Conservation (phyloP, 2,888 invertebrate genomes). For the Trissoscelio sp. region DNA sequence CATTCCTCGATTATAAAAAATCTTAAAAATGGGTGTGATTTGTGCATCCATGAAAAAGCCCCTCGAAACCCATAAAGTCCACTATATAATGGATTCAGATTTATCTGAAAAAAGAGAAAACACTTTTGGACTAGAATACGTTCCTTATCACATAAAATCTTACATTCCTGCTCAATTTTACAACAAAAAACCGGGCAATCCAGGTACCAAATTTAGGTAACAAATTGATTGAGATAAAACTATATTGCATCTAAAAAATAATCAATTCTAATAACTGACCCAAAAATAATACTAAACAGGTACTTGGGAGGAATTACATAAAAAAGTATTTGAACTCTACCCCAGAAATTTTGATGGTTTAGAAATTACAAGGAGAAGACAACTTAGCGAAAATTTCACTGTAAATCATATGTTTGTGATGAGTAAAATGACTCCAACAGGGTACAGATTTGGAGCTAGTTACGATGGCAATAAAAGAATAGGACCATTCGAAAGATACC, state of each 20-base stretch:
- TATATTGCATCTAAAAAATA: conserved; percentile 5
- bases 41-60: conserved; percentile 30
- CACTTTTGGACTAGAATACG: not conserved
- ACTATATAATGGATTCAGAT: not conserved
- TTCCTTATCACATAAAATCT: not conserved
- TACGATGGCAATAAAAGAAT: conserved; percentile 78
- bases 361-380: conserved; percentile 73
- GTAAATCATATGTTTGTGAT: conserved; percentile 77
- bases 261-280: no score
- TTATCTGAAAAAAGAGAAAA: not conserved
- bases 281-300: conserved; percentile 69
- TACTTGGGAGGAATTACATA: conserved; percentile 81
- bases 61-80: conserved; percentile 1
- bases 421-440: conserved; percentile 76
- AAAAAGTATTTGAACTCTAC: conserved; percentile 77
- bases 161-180: not conserved
- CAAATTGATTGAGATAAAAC: conserved; percentile 15
- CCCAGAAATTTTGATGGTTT: conserved; percentile 80
- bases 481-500: conserved; percentile 77
- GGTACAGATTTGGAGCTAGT: conserved; percentile 79
- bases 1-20: no score
- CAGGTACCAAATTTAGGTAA: conserved; percentile 63
- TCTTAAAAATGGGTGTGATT: conserved; percentile 29
- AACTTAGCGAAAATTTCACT: conserved; percentile 78
- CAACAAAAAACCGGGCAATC: conserved; percentile 57